Base-by-base conservation (phyloP, 2,888 invertebrate genomes). In the Micropterix aruncella region DNA sequence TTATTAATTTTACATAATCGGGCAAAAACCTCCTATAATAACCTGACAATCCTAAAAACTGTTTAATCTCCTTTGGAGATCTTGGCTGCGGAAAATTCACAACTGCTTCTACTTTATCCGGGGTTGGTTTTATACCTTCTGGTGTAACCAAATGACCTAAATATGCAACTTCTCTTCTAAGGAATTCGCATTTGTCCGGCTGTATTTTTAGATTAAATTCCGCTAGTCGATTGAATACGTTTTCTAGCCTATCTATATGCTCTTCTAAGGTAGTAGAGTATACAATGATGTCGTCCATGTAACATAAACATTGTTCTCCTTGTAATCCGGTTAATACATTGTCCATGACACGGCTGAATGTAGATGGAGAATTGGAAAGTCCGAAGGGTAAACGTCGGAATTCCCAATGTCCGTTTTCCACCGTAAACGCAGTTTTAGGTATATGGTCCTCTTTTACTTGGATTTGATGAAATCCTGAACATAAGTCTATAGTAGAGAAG, bases 321-420 rank as follows among this genome's bases (percentile, higher is more conserved):
- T 46, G 38, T 40, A 54, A 50, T 50, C 40, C 51, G 14, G 47
- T 42, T 4, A 62, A 44, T 2, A 56, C 51, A 37, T 51, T 48
- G 45, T 58, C 53, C 51, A 59, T 59, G 5, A 55, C 40, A 3
- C 60, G 16, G 47, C 58, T 57, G 46, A 62, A 62, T 1, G 57
- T 57, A 1, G 52, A 50, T 2, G 59, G 58, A 1, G 55, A 51
- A 39, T 54, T 57, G 38, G 52, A 50, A 3, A 60, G 46, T 0
- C 58, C 58, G 44, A 58, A 55, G 1, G 54, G 54, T 55, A 62
- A 55, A 2, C 56, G 45, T 16, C 44, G 37, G 44, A 50, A 57
- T 50, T 61, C 55, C 27, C 49, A 59, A n/a, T 57, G 54, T 2
- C 59, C 58, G 14, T 44, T 38, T 19, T 48, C 41, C 14, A 53